Percentiles rank a stretch among this genome's conserved stretches.
Evolutionary conservation across 2,888 invertebrate genomes (phyloP).

Genomic region (Epinotia bilunana): DNA sequence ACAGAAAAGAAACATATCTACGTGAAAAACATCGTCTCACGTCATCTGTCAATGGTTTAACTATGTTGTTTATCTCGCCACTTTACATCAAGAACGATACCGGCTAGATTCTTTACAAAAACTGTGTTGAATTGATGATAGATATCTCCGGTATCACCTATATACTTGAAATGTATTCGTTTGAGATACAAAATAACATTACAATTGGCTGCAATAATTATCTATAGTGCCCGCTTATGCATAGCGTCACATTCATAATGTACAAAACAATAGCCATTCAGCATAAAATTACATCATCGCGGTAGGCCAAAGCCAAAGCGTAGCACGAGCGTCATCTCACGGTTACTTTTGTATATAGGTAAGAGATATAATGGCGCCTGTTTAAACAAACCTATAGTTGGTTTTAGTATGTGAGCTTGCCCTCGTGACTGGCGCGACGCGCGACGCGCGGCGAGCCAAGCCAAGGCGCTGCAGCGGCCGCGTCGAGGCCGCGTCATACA

Average conservation of each 20-base stretch:
- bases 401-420: conserved; percentile 48
- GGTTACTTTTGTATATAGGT: conserved; percentile 57
- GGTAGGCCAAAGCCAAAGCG: conserved; percentile 23
- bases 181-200: neutral
- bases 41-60: conserved; percentile 46
- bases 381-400: conserved; percentile 36
- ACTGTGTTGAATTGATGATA: neutral
- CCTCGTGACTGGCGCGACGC: conserved; percentile 62
- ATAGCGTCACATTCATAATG: conserved; percentile 47
- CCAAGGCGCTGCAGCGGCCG: conserved; percentile 49
- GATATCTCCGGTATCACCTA: conserved; percentile 5
- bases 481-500: conserved; percentile 78
- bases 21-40: conserved; percentile 50
- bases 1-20: conserved; percentile 45
- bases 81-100: conserved; percentile 14
- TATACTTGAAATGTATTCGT: conserved; percentile 5
- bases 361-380: conserved; percentile 35
- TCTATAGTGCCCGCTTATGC: conserved; percentile 7
- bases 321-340: conserved; percentile 62
- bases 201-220: neutral
- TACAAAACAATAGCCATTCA: conserved; percentile 54
- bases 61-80: conserved; percentile 27
- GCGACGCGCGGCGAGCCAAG: conserved; percentile 55
- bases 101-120: neutral
- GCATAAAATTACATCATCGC: conserved; percentile 68